These are phyloP conservation scores for Spilogale gracilis DNA, from an alignment of 2,113 vertebrate species.

Conservation along the genomic window DNA sequence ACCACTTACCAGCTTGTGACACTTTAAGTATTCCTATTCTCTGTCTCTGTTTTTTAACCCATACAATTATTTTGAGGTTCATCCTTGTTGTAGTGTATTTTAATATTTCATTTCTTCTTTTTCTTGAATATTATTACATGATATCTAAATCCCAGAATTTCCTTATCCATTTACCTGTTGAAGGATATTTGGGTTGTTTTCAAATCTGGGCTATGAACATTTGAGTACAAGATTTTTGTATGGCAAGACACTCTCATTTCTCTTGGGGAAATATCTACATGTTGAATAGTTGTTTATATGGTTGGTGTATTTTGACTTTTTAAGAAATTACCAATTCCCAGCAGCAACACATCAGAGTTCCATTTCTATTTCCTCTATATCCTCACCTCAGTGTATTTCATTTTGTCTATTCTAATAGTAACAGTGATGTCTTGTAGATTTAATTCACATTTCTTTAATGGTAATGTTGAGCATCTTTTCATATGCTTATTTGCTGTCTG, in stretches of 20 bases:
- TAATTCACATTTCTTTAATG: not conserved
- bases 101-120: not conserved
- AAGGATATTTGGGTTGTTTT: not conserved
- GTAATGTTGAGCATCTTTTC: not conserved
- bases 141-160: not conserved
- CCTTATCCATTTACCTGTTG: not conserved
- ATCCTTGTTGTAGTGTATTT: not conserved
- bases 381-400: not conserved
- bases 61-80: not conserved
- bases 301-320: not conserved
- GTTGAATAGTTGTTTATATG: not conserved
- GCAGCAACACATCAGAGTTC: not conserved
- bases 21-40: not conserved
- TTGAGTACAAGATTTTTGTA: not conserved
- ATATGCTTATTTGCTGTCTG: not conserved
- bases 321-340: not conserved
- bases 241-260: not conserved
- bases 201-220: not conserved
- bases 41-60: not conserved
- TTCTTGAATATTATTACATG: not conserved
- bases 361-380: not conserved
- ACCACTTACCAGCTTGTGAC: not conserved
- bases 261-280: not conserved
- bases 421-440: not conserved
- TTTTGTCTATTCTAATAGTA: not conserved